Evolutionary conservation across 2,113 vertebrate species (phyloP).

Genomic region (Rhodinocichla rosea): DNA sequence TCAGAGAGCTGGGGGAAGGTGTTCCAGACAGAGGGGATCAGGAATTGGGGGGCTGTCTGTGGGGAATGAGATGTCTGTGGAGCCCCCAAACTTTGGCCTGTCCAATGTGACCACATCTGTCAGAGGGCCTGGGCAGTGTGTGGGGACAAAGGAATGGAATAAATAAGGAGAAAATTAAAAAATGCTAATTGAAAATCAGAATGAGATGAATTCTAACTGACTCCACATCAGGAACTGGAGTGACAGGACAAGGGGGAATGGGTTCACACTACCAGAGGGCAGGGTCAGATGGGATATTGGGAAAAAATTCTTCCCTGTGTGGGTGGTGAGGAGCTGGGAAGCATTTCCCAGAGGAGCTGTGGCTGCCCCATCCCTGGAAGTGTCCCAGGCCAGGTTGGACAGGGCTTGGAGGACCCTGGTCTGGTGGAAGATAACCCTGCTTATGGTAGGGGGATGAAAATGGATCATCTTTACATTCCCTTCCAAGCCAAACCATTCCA

Average conservation of each 20-base stretch:
- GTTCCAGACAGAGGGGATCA: neutral
- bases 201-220: neutral
- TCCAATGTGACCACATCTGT: neutral
- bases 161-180: neutral
- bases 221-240: too few species aligned
- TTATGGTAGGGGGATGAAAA: neutral
- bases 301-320: neutral
- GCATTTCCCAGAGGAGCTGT: neutral
- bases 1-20: neutral
- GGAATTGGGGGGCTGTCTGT: neutral
- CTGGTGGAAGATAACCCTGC: accelerated
- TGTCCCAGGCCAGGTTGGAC: neutral
- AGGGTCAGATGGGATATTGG: neutral
- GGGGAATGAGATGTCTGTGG: neutral
- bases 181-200: neutral
- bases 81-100: neutral
- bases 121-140: neutral
- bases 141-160: neutral
- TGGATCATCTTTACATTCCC: neutral
- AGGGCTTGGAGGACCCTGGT: neutral
- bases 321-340: neutral
- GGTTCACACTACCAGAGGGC: neutral
- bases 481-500: neutral
- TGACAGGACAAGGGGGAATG: neutral
- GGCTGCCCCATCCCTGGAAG: neutral